Evolutionary conservation across 2,113 vertebrate genomes (phyloP).

Genomic region (Chlamydotis undulata): DNA sequence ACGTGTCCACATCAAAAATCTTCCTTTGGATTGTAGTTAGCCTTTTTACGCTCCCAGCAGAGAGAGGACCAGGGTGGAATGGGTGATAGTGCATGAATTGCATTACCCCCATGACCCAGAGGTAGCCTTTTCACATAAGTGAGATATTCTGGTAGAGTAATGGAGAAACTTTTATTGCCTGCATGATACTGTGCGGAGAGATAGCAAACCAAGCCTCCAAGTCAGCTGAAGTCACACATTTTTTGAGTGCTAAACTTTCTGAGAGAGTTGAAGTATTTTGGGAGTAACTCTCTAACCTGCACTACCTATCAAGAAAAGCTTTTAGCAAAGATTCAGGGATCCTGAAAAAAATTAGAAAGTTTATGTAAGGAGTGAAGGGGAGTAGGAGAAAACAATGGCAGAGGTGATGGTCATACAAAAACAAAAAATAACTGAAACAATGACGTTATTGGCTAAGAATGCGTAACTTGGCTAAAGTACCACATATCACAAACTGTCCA

Average conservation of each 20-base stretch:
- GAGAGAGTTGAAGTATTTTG: background rate
- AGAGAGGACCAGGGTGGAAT: background rate
- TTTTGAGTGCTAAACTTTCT: background rate
- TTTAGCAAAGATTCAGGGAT: background rate
- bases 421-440: background rate
- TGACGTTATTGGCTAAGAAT: background rate
- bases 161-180: background rate
- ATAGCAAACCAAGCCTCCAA: background rate
- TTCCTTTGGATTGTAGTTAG: background rate
- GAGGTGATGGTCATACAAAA: background rate
- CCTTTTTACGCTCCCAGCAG: constrained; percentile 3
- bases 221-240: fast-evolving
- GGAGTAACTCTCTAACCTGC: background rate
- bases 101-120: background rate
- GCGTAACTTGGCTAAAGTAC: background rate
- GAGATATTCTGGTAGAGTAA: background rate
- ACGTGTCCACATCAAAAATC: constrained; percentile 6
- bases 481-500: background rate
- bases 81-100: background rate
- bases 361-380: background rate
- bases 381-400: background rate
- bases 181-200: background rate
- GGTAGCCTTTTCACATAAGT: background rate
- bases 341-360: background rate
- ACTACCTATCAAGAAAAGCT: background rate